Conservation (phyloP, 2,797 vertebrate genomes). For the Manis pentadactyla region DNA sequence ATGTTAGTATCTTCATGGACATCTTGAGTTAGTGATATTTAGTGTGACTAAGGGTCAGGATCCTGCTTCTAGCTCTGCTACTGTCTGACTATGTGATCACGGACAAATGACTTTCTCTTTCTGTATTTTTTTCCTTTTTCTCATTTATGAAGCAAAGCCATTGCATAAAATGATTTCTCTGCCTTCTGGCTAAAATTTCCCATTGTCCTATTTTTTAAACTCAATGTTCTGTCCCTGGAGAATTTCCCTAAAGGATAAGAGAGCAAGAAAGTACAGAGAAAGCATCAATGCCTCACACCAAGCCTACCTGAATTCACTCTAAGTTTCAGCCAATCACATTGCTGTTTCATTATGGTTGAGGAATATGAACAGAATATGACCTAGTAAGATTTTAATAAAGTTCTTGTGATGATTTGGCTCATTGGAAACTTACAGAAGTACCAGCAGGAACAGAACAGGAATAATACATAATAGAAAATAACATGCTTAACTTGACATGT, state of each 20-base stretch:
- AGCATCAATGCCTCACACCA: fast-evolving
- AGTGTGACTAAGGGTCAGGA: not conserved
- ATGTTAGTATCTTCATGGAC: not conserved
- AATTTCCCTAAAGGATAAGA: not conserved
- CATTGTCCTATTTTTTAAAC: not conserved
- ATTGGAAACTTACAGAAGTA: not conserved
- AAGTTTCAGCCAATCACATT: not conserved
- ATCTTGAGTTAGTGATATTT: not conserved
- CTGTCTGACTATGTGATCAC: fast-evolving
- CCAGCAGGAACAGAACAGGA: not conserved
- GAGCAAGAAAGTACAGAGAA: not conserved
- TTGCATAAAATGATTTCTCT: not conserved
- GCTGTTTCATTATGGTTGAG: not conserved
- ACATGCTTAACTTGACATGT: not conserved
- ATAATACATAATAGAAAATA: not conserved
- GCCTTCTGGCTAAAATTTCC: not conserved
- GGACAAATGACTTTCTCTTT: too few species aligned
- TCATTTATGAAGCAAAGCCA: not conserved
- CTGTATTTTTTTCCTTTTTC: not conserved
- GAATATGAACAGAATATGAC: not conserved
- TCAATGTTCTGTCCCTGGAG: not conserved
- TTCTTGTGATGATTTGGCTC: not conserved
- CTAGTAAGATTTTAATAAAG: not conserved
- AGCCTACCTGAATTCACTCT: too few species aligned
- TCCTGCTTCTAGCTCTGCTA: not conserved